Conservation (phyloP, 2,797 vertebrate species). For the Coccyzus lansbergi region DNA sequence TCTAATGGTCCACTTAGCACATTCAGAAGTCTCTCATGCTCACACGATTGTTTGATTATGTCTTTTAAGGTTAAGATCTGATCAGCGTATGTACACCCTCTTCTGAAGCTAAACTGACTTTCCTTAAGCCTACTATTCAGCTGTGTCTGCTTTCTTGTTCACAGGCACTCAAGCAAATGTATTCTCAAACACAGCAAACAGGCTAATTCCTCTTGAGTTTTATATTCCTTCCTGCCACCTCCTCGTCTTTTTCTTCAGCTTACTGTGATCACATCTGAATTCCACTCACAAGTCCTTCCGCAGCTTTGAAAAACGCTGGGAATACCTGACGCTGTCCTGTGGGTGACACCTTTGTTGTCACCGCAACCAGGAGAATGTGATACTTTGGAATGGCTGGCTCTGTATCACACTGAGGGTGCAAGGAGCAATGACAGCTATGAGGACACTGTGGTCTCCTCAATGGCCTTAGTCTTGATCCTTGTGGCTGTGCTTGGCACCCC, state of each 20-base stretch:
- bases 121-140: constrained; percentile 52
- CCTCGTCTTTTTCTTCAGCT: neutral
- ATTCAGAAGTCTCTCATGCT: constrained; percentile 9
- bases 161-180: constrained; percentile 51
- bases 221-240: constrained; percentile 51
- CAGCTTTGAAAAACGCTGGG: neutral
- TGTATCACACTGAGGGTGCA: neutral
- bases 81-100: constrained; percentile 24
- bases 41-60: constrained; percentile 24
- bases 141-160: constrained; percentile 26
- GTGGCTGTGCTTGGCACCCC: too few relatives aligned
- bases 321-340: neutral
- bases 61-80: constrained; percentile 51
- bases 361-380: neutral
- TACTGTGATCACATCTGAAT: neutral
- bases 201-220: constrained; percentile 53
- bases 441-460: fast-evolving
- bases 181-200: constrained; percentile 55
- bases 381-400: fast-evolving
- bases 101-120: constrained; percentile 35
- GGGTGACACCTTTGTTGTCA: neutral
- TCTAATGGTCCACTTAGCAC: constrained; percentile 46
- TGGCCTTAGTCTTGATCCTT: neutral
- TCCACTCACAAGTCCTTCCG: neutral
- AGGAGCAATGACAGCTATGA: neutral